phyloP scores from a whole-genome alignment of 2,113 vertebrate genomes.

The Xenopus laevis region DNA sequence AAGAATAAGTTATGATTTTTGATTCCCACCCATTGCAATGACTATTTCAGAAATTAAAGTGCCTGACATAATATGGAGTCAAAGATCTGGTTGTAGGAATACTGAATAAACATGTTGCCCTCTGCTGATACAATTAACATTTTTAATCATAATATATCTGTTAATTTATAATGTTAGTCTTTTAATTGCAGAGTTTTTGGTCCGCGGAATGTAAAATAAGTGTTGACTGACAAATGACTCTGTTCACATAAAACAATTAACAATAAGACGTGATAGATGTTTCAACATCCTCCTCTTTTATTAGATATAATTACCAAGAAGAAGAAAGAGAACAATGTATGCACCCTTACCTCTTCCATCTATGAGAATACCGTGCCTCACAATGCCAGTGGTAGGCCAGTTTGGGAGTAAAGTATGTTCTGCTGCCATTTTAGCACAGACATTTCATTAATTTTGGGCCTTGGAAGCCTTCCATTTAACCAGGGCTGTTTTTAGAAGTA shows the following conservation, averaged over 20 bases:
- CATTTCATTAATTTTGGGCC: conserved; percentile 12
- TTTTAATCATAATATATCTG: background rate
- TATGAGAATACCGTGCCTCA: background rate
- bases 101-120: background rate
- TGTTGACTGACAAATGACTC: conserved; percentile 3
- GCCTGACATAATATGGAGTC: too few species aligned
- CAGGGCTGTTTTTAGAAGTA: conserved; percentile 9
- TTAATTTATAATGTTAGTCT: background rate
- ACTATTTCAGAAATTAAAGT: too few species aligned
- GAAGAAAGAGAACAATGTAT: background rate
- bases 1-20: too few species aligned
- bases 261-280: conserved; percentile 2
- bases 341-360: background rate
- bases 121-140: background rate
- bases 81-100: too few species aligned
- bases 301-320: conserved; percentile 1
- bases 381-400: background rate
- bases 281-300: background rate
- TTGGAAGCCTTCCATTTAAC: conserved; percentile 16
- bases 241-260: conserved; percentile 3
- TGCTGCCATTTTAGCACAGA: background rate
- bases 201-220: background rate
- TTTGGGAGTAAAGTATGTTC: background rate
- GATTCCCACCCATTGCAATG: too few species aligned
- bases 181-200: conserved; percentile 1